These are phyloP conservation scores for Trachemys scripta DNA, from an alignment of 2,113 vertebrate genomes.

Conservation along the genomic window DNA sequence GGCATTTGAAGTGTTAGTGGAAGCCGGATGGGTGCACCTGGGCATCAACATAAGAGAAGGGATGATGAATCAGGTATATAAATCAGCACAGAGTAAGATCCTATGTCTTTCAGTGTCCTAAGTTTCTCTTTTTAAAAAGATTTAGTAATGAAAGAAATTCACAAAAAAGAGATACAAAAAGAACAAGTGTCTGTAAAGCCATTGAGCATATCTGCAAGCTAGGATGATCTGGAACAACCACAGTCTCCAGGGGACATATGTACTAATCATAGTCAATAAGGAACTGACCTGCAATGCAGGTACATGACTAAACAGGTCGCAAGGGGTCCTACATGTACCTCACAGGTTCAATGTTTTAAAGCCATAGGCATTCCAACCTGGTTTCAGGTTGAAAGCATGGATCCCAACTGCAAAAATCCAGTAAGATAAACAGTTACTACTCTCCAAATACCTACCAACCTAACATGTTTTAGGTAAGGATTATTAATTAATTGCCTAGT, in stretches of 20 bases:
- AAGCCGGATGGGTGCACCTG: background rate
- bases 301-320: background rate
- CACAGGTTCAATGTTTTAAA: rapidly evolving
- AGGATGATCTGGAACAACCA: rapidly evolving
- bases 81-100: background rate
- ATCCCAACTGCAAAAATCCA: background rate
- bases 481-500: background rate
- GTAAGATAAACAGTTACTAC: background rate
- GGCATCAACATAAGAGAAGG: background rate
- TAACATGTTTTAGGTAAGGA: background rate
- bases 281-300: rapidly evolving
- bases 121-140: background rate
- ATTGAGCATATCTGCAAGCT: rapidly evolving
- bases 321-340: background rate
- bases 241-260: background rate
- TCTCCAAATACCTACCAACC: background rate
- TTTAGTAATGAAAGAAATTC: background rate
- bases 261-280: rapidly evolving
- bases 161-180: background rate
- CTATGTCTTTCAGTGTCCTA: too few species aligned
- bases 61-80: background rate
- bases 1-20: background rate
- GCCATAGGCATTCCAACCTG: background rate
- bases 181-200: background rate
- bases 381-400: rapidly evolving